Conservation (phyloP, 2,888 invertebrate genomes). For the Onchidella celtica region DNA sequence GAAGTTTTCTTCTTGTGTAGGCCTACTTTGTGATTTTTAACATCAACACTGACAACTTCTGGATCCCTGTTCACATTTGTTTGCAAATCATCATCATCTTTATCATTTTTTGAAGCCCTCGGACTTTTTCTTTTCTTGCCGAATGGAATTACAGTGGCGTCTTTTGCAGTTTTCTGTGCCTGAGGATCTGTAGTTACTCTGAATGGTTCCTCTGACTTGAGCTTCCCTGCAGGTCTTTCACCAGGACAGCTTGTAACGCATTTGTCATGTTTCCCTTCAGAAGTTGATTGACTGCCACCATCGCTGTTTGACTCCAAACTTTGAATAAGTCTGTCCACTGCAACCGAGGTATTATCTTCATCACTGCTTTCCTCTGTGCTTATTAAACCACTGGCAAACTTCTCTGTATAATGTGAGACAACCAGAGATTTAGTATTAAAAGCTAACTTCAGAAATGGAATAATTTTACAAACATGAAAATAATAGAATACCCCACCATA, state of each 20-base stretch:
- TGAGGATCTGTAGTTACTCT: too few relatives aligned
- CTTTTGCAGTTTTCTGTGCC: too few relatives aligned
- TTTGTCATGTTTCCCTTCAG: background rate
- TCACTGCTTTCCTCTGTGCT: conserved; percentile 28
- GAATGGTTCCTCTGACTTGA: too few relatives aligned
- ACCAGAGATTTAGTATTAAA: too few relatives aligned
- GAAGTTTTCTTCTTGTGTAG: too few relatives aligned
- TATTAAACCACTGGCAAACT: conserved; percentile 12
- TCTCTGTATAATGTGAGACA: conserved; percentile 34
- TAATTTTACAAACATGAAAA: background rate
- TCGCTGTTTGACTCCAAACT: conserved; percentile 34
- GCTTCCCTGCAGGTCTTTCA: too few relatives aligned
- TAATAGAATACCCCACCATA: too few relatives aligned
- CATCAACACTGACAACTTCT: too few relatives aligned
- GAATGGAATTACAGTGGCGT: background rate
- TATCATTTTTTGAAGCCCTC: background rate
- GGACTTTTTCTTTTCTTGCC: background rate
- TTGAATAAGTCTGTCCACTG: conserved; percentile 16
- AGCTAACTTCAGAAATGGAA: background rate
- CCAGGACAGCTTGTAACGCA: too few relatives aligned
- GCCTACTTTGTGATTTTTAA: too few relatives aligned
- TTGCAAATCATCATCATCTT: background rate
- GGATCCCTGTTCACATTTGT: background rate
- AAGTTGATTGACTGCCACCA: background rate
- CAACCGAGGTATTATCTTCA: conserved; percentile 22